Percentiles rank a stretch among this genome's conserved stretches.
These are phyloP conservation scores for Hyperoplus lanceolatus DNA, from an alignment of 2,797 vertebrate species.

Conservation along the genomic window DNA sequence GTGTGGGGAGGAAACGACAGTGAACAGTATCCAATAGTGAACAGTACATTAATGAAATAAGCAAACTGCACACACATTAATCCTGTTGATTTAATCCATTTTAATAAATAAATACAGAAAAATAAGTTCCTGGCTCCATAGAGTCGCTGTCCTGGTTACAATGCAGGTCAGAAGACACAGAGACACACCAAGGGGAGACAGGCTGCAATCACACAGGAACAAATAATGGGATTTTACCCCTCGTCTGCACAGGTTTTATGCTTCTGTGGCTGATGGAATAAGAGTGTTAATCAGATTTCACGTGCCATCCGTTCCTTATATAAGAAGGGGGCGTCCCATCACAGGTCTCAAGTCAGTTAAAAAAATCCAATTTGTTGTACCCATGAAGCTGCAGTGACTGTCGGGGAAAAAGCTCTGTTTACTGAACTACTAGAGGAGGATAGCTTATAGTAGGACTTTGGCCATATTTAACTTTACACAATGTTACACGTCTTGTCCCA, in stretches of 20 bases:
- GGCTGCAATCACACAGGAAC: slow-evolving; percentile 53
- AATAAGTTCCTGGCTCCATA: slow-evolving; percentile 81
- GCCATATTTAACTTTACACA: slow-evolving; percentile 44
- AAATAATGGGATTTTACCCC: slow-evolving; percentile 53
- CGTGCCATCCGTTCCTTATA: slow-evolving; percentile 22
- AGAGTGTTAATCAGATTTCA: slow-evolving; percentile 56
- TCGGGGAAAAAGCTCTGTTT: slow-evolving; percentile 24
- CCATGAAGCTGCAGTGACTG: slow-evolving; percentile 35
- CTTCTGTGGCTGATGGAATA: slow-evolving; percentile 49
- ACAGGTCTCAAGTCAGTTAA: slow-evolving; percentile 20
- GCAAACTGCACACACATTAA: slow-evolving; percentile 27
- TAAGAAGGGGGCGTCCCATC: slow-evolving; percentile 1
- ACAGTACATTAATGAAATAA: slow-evolving; percentile 31
- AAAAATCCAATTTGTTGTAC: slow-evolving; percentile 47
- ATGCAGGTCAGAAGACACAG: slow-evolving; percentile 74
- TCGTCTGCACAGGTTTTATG: slow-evolving; percentile 53
- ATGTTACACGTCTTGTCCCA: slow-evolving; percentile 22
- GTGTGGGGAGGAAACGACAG: not conserved
- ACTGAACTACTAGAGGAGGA: slow-evolving; percentile 16
- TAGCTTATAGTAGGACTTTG: slow-evolving; percentile 58
- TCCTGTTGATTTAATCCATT: slow-evolving; percentile 72
- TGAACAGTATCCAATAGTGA: not conserved
- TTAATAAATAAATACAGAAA: slow-evolving; percentile 90
- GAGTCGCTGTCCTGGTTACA: slow-evolving; percentile 74
- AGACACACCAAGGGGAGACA: slow-evolving; percentile 44